These are phyloP conservation scores for Junonia oenone DNA, from an alignment of 2,888 invertebrate species.

Conservation along the genomic window DNA sequence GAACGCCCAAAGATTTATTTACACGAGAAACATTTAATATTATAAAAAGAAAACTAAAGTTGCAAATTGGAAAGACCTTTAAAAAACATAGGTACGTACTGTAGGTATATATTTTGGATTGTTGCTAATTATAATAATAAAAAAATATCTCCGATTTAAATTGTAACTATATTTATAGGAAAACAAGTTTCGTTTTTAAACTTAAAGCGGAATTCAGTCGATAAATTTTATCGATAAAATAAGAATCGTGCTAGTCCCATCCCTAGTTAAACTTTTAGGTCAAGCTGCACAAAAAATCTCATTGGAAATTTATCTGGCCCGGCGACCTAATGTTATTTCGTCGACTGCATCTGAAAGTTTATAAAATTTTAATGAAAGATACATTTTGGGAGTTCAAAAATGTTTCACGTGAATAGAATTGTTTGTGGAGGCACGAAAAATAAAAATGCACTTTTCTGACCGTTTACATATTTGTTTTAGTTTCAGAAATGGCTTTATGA, in stretches of 20 bases:
- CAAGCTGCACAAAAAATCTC: slow-evolving; percentile 55
- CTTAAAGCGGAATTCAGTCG: no score
- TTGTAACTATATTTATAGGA: no score
- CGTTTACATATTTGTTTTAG: no score
- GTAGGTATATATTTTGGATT: no score
- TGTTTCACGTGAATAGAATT: not conserved
- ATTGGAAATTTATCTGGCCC: slow-evolving; percentile 65
- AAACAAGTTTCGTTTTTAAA: no score
- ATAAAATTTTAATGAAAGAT: slow-evolving; percentile 1
- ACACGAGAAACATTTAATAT: not conserved
- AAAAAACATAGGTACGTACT: no score
- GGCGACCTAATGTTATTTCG: slow-evolving; percentile 50
- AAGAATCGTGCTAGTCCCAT: slow-evolving; percentile 21
- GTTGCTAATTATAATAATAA: no score
- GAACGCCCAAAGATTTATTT: slow-evolving; percentile 1
- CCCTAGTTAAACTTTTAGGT: slow-evolving; percentile 47
- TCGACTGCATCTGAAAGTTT: slow-evolving; percentile 37
- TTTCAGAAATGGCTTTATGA: not conserved
- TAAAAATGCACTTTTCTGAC: not conserved
- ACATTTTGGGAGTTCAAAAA: not conserved
- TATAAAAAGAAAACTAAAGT: not conserved
- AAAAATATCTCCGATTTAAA: no score
- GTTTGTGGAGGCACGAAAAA: not conserved
- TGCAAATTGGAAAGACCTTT: no score
- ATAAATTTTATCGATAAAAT: slow-evolving; percentile 15